phyloP scores from a whole-genome alignment of 1,140 invertebrate species.

The Aradophagus sp. region DNA sequence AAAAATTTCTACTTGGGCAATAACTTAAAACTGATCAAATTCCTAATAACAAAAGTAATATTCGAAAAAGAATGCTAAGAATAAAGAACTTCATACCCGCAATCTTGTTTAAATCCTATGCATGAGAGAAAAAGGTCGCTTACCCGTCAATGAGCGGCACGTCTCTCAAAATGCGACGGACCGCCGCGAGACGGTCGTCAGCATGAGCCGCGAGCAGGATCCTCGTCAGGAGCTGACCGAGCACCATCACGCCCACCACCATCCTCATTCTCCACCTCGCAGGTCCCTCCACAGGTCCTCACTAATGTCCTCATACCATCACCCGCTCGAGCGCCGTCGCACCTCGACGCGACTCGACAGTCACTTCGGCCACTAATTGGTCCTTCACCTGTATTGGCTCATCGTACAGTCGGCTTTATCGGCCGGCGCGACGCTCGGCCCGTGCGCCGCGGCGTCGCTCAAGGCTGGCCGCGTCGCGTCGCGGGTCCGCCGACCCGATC shows the following conservation, averaged over 20 bases:
- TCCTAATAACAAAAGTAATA: too few species aligned
- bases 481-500: background rate
- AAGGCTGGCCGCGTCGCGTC: conserved; percentile 7
- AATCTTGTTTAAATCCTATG: too few species aligned
- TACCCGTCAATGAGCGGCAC: conserved; percentile 74
- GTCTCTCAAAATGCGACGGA: conserved; percentile 70
- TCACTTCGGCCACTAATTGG: conserved; percentile 5
- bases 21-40: too few species aligned
- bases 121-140: conserved; percentile 25
- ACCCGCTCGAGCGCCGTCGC: conserved; percentile 56
- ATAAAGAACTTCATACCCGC: too few species aligned
- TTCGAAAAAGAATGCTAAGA: too few species aligned
- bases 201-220: conserved; percentile 70
- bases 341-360: conserved; percentile 22
- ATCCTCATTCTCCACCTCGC: conserved; percentile 74
- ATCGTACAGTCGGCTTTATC: conserved; percentile 4
- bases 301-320: conserved; percentile 74
- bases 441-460: conserved; percentile 3
- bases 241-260: conserved; percentile 73
- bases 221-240: conserved; percentile 72
- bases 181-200: conserved; percentile 71
- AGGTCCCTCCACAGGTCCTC: conserved; percentile 67
- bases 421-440: background rate
- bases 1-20: too few species aligned
- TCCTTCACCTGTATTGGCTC: conserved; percentile 18